Evolutionary conservation across 2,888 invertebrate genomes (phyloP), one percentile per base, ranked within the genome.

Genomic region (Selenia dentaria): DNA sequence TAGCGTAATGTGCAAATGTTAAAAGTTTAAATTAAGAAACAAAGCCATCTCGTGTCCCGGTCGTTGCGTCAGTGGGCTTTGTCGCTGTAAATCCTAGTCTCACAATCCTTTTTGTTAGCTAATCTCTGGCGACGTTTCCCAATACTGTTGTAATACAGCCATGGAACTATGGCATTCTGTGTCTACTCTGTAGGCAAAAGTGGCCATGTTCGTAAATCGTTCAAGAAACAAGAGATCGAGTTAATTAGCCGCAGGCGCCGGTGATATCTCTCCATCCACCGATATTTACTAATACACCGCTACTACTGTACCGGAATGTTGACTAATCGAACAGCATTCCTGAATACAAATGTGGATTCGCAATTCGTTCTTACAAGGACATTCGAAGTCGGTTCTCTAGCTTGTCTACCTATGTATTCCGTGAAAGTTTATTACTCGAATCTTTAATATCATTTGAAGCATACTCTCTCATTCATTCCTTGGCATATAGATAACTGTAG

Each of bases 301-400:
- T 68, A 78, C 80, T 70, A 71, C 52, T 40, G 37, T 59, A 70
- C 68, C 54, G 83, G 87, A 86, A 87, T 88, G 87, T 75, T 57
- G 82, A 75, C 79, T 78, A 79, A 85, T 81, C 80, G 70, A 70
- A 79, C 83, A 67, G 63, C 87, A 89, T 89, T 89, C 88, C 74
- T 82, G 79, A 79, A 81, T 83, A 82, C 64, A 70, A 80, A 83
- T 77, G 71, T 71, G 60, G 69, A 73, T 74, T 76, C 47, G 47
- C 47, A 37, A 80, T 75, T 69, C 68, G 70, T 74, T 77, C 64
- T 62, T 58, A 69, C 80, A 84, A 85, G 84, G 83, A 85, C 83
- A 78, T 73, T 65, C 59, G 56, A 54, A 59, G 49, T 57, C 54
- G 65, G 67, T 59, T 59, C 57, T 54, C 48, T 52, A 47, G 51